phyloP scores from a whole-genome alignment of 2,113 vertebrate species.

The Coreoperca whiteheadi region DNA sequence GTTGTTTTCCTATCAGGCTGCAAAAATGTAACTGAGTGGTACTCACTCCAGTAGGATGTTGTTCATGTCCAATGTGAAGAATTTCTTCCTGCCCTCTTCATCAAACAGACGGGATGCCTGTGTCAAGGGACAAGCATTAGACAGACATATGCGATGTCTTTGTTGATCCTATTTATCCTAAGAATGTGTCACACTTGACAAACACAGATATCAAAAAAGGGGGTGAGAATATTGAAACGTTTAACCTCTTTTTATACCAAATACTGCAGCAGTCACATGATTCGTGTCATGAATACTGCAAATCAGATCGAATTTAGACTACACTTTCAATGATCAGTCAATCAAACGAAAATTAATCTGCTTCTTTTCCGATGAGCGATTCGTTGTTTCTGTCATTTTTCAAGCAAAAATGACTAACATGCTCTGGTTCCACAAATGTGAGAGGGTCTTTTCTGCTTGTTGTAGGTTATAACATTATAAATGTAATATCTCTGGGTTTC shows the following conservation, averaged over 20 bases:
- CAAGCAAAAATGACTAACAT: not conserved
- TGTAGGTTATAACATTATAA: not conserved
- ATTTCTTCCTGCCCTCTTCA: slow-evolving; percentile 98
- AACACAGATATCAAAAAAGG: not conserved
- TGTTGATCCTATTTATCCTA: not conserved
- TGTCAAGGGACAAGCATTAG: not conserved
- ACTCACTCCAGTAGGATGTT: slow-evolving; percentile 99
- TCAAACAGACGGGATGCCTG: slow-evolving; percentile 98
- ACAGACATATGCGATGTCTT: not conserved
- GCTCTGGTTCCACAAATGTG: not conserved
- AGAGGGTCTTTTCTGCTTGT: not conserved
- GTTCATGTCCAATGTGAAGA: slow-evolving; percentile 99
- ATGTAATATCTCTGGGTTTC: not conserved
- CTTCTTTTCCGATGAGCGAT: not conserved
- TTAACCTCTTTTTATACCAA: not conserved
- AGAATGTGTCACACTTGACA: not conserved
- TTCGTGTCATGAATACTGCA: too few species aligned
- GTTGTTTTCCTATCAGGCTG: not conserved
- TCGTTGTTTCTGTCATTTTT: not conserved
- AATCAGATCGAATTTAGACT: not conserved
- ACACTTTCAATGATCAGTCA: not conserved
- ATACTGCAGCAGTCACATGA: not conserved
- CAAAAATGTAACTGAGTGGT: not conserved
- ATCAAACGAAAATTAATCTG: not conserved
- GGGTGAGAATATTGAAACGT: not conserved